Evolutionary conservation across 2,888 invertebrate species (phyloP).

Genomic region (Strigamia maritima): DNA sequence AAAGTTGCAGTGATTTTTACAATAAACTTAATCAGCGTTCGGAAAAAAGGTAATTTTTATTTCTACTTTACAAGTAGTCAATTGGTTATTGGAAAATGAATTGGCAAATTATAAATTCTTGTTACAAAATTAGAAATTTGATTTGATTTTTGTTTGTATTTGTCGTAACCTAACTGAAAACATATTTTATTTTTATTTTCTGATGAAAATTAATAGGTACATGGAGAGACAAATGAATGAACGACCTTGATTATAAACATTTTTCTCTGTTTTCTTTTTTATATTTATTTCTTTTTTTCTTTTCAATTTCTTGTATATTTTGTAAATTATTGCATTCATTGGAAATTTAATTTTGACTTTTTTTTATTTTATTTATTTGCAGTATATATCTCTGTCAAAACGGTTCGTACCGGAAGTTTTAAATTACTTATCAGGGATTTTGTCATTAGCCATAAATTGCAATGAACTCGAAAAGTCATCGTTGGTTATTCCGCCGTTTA

Average conservation of each 20-base stretch:
- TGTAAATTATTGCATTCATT: background rate
- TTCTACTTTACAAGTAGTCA: too few species aligned
- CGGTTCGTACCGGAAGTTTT: slow-evolving; percentile 75
- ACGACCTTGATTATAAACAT: too few species aligned
- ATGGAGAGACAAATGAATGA: background rate
- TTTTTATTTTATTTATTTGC: slow-evolving; percentile 47
- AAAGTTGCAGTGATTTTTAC: background rate
- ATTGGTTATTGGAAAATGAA: too few species aligned
- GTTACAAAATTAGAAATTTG: too few species aligned
- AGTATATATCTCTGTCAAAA: slow-evolving; percentile 74
- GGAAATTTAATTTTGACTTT: background rate
- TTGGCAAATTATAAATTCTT: too few species aligned
- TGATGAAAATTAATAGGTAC: background rate
- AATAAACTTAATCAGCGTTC: background rate
- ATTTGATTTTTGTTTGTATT: background rate
- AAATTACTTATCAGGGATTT: slow-evolving; percentile 72
- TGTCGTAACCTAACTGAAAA: background rate
- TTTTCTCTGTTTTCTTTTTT: background rate
- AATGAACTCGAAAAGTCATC: background rate
- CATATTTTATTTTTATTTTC: background rate
- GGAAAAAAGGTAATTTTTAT: too few species aligned
- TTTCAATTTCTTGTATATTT: background rate
- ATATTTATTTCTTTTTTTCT: background rate
- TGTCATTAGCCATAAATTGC: slow-evolving; percentile 62
- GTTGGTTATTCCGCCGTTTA: background rate